Base-by-base conservation (phyloP, 2,797 vertebrate genomes). In the Rhynchonycteris naso region DNA sequence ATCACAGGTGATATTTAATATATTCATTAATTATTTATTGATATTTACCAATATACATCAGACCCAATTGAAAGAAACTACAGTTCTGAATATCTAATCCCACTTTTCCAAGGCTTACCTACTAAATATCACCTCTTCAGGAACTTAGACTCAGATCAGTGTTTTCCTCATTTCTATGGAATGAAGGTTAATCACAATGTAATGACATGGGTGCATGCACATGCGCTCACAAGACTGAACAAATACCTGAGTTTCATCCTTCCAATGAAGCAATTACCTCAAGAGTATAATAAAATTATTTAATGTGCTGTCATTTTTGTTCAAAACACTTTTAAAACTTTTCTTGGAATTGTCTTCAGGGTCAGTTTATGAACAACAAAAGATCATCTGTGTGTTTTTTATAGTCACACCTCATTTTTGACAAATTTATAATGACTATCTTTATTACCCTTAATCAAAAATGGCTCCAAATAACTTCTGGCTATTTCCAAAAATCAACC, bases 321-420 rank as follows among this genome's bases (percentile, higher is more conserved):
- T 91, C 58, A 82, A 96, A 96, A 88, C 38, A 61, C 58, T 85
- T 93, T 92, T 69, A 88, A 95, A 95, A 94, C n/a, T 93, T 65
- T 72, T 90, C 68, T 92, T 97, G 84, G 52, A 96, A 96, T 91
- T 97, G 47, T 84, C 90, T 95, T 92, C 47, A 43, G 72, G 90
- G 58, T 96, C 81, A 96, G 72, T 95, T 94, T 95, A 95, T 95
- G 84, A 97, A 92, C 66, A 16, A 88, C 85, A 92, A 75, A 95
- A 95, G 58, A 79, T 61, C 91, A 92, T 93, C 94, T 95, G 50
- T 94, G 7, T 84, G 26, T 92, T 85, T 96, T 96, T 93, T 79
- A 85, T 88, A 90, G 47, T 71, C 85, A 92, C 52, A 71, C 33
- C 74, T 95, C 26, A 82, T 88, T 97, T 97, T 92, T 96, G 91